Base-by-base conservation (phyloP, 2,113 vertebrate species). In the Sylvia atricapilla region DNA sequence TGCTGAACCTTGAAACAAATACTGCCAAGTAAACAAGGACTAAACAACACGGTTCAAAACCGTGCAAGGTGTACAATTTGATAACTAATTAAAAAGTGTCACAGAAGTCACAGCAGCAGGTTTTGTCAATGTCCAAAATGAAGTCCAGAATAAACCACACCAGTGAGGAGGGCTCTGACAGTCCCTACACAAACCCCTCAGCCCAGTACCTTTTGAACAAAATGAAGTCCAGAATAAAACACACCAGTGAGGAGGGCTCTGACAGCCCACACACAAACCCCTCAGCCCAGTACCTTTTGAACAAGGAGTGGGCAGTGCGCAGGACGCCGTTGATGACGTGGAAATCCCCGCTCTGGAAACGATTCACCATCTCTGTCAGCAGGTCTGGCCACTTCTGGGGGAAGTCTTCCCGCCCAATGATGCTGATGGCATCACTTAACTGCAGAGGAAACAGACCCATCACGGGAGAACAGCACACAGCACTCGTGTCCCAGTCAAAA, bases 351-450 rank as follows among this genome's bases (percentile, higher is more conserved):
- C 99, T 99, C 93, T 98, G 98, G 93, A 99, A 99, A 53, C 99
- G 99, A 49, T 98, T 99, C 92, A 99, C 99, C 99, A 99, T 99
- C 86, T 99, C 99, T 1, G 99, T 99, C 92, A 99, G 95, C 39
- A 99, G 96, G 97, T 99, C 99, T 1, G 99, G 99, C 99, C 99
- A 99, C 91, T 99, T 99, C 95, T 99, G 99, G 78, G 99, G 99
- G 60, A 99, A 99, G 94, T 99, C 99, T 89, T 99, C 99, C 94
- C 99, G 97, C 46, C 99, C 99, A 70, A 99, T 99, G 84, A 99
- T 99, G 92, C 99, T 99, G 93, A 99, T 99, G 41, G 99, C 99
- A 95, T 99, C 99, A 80, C 99, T 99, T n/a, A 99, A 79, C 99
- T 99, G 94, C 27, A 94, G 77, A 84, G 64, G 91, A 63, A 72